Percentiles rank a stretch among this genome's conserved stretches.
Evolutionary conservation across 2,113 vertebrate genomes (phyloP).

Genomic region (Phaethon lepturus): DNA sequence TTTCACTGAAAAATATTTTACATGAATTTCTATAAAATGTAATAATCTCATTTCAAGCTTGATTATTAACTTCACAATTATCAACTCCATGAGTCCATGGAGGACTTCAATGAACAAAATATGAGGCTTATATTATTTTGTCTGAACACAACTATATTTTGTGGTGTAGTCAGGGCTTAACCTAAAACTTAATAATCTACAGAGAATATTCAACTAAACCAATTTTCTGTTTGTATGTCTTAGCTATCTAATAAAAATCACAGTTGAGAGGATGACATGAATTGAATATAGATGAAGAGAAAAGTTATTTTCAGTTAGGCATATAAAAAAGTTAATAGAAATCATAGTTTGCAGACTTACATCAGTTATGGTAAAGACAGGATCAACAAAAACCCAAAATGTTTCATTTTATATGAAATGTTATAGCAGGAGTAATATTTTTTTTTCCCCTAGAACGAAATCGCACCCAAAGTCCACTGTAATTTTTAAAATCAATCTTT

Average conservation of each 20-base stretch:
- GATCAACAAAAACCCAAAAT: background rate
- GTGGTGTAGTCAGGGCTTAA: background rate
- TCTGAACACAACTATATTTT: background rate
- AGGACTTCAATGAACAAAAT: background rate
- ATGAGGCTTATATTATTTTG: background rate
- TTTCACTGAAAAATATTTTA: background rate
- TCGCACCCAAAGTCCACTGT: background rate
- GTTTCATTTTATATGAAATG: background rate
- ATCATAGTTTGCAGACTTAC: background rate
- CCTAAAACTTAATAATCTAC: background rate
- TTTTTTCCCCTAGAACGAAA: background rate
- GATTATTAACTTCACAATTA: background rate
- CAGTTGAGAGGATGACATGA: background rate
- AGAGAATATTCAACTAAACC: background rate
- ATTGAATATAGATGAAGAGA: background rate
- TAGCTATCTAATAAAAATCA: background rate
- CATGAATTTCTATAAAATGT: background rate
- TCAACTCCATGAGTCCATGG: background rate
- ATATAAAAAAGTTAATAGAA: background rate
- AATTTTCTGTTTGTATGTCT: background rate
- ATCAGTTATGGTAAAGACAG: background rate
- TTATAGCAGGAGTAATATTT: background rate
- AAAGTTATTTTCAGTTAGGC: background rate
- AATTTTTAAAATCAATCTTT: background rate
- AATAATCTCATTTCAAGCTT: background rate